A percentile compares a stretch with the other conserved stretches of the same genome.
These are phyloP conservation scores for Zeus faber DNA, from an alignment of 2,113 vertebrate genomes.

Conservation along the genomic window DNA sequence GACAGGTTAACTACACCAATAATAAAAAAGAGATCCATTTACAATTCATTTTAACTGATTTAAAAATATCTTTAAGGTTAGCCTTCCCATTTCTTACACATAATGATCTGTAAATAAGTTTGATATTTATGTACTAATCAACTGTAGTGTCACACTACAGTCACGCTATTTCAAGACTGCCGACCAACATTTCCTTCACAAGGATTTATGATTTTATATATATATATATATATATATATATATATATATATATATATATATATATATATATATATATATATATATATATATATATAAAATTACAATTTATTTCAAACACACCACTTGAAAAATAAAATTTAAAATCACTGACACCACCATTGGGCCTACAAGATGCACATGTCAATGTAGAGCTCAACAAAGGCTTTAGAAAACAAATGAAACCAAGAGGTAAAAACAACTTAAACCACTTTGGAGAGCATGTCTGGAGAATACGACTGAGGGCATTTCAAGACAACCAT, in stretches of 20 bases:
- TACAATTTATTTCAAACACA: conserved; percentile 21
- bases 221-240: too few relatives aligned
- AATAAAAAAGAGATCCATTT: neutral
- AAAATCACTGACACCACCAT: conserved; percentile 27
- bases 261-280: too few relatives aligned
- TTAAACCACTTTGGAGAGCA: conserved; percentile 39
- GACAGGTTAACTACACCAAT: conserved; percentile 12
- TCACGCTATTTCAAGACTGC: conserved; percentile 35
- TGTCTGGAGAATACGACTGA: conserved; percentile 41
- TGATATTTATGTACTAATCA: conserved; percentile 14
- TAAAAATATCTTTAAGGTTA: too few relatives aligned
- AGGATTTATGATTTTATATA: conserved; percentile 32
- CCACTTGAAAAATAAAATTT: conserved; percentile 16
- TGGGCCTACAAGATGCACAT: conserved; percentile 40
- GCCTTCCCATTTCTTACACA: too few relatives aligned
- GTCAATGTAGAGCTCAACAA: conserved; percentile 42
- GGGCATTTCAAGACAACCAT: conserved; percentile 29
- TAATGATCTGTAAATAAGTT: conserved; percentile 8
- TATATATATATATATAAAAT: too few relatives aligned
- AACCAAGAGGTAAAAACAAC: conserved; percentile 33
- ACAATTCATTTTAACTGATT: too few relatives aligned
- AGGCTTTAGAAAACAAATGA: conserved; percentile 33
- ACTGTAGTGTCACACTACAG: neutral
- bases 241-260: too few relatives aligned
- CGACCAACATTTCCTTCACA: conserved; percentile 48